Evolutionary conservation across 2,113 vertebrate species (phyloP), one percentile per base, ranked within the genome.

Genomic region (Apaloderma vittatum): DNA sequence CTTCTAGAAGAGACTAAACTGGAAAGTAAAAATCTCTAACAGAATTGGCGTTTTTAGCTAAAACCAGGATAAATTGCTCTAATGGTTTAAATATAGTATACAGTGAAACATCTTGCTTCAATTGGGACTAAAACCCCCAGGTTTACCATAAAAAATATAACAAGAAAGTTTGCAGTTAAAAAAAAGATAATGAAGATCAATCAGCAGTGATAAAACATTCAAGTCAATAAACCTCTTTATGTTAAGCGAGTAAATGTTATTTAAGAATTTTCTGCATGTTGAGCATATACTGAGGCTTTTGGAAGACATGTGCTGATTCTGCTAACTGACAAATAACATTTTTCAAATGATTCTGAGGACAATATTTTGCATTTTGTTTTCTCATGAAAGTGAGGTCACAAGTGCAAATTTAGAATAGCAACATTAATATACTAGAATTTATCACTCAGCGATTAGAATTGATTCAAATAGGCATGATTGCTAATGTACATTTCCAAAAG

Each of bases 401-500:
- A 88, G 79, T 77, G 26, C 37, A 88, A 88, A 62, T 76, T 88
- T 65, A 86, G 23, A 93, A 52, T 26, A 78, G 10, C 24, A 94
- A 63, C 3, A 17, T 86, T 83, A n/a, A 52, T n/a, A n/a, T 32
- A 72, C 24, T 19, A 87, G 1, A 14, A 84, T 91, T 94, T 73
- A 84, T 84, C 84, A 88, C 7, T 66, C 79, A 78, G 34, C 40
- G 78, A 70, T 72, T 81, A 94, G 23, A 97, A 92, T 11, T 27
- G 10, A 75, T 79, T 93, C 40, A 82, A 90, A 93, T 68, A 77
- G 14, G 13, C n/a, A n/a, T 88, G 43, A 78, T 78, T 62, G 43
- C 15, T 94, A 83, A 90, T 63, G 20, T 40, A 30, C 32, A 48
- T 78, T 80, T 79, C 51, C 71, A 88, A 29, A 26, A 57, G 32